These are phyloP conservation scores for Kryphioiulus occultus DNA, from an alignment of 2,888 invertebrate genomes.

Conservation along the genomic window DNA sequence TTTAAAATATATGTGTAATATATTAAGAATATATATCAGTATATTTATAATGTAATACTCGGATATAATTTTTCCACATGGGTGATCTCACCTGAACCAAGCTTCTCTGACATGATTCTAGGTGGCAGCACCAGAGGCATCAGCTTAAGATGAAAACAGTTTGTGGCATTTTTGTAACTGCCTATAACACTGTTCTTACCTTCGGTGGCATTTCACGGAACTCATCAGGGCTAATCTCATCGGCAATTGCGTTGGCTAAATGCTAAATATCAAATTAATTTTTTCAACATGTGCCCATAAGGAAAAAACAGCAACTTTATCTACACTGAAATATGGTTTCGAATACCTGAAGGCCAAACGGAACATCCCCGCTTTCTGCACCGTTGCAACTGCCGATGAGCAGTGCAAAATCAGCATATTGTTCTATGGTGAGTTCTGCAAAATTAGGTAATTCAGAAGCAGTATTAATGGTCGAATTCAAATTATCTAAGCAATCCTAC, in stretches of 20 bases:
- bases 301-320: neutral
- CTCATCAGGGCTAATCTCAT: slow-evolving; percentile 4
- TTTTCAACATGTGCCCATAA: too few relatives aligned
- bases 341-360: slow-evolving; percentile 20
- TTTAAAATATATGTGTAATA: too few relatives aligned
- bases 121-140: too few relatives aligned
- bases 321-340: too few relatives aligned
- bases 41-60: too few relatives aligned
- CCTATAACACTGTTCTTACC: neutral
- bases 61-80: too few relatives aligned
- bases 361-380: slow-evolving; percentile 49
- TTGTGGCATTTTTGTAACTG: too few relatives aligned
- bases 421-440: slow-evolving; percentile 13
- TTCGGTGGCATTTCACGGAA: slow-evolving; percentile 38
- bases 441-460: neutral
- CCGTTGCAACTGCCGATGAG: slow-evolving; percentile 45
- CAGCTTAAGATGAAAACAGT: too few relatives aligned
- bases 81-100: too few relatives aligned
- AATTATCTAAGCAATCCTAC: neutral
- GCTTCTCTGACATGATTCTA: too few relatives aligned
- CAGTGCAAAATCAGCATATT: slow-evolving; percentile 46
- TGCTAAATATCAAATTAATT: neutral
- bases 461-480: neutral
- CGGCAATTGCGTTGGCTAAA: slow-evolving; percentile 27
- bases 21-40: too few relatives aligned